Evolutionary conservation across 1,140 invertebrate species (phyloP).

Genomic region (Pygmarrhopalites habei): DNA sequence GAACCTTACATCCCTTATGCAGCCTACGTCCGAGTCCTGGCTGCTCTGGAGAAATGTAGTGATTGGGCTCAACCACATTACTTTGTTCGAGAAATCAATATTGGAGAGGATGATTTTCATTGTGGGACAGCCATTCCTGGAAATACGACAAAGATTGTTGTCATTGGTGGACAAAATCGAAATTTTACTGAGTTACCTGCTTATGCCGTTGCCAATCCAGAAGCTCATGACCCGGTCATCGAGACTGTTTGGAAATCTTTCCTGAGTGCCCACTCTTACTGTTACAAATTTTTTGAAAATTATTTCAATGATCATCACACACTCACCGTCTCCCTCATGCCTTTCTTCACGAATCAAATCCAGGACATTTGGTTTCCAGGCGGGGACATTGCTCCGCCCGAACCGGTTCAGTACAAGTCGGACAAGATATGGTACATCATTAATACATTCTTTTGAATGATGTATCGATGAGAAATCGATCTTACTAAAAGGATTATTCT

Average conservation of each 20-base stretch:
- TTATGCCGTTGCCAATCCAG: not conserved
- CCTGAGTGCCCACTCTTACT: constrained; percentile 26
- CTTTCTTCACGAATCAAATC: constrained; percentile 28
- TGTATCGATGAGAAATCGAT: too few relatives aligned
- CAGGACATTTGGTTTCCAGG: constrained; percentile 27
- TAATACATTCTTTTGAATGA: too few relatives aligned
- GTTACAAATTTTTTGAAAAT: constrained; percentile 23
- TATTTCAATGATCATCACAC: constrained; percentile 36
- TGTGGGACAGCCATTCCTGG: not conserved
- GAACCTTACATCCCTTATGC: constrained; percentile 29
- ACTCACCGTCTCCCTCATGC: constrained; percentile 23
- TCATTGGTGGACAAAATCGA: not conserved
- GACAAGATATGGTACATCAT: not conserved
- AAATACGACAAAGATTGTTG: not conserved
- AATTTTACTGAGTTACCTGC: constrained; percentile 4
- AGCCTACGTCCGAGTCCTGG: constrained; percentile 18
- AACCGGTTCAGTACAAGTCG: not conserved
- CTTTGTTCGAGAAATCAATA: not conserved
- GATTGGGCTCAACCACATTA: constrained; percentile 12
- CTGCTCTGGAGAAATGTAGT: constrained; percentile 20
- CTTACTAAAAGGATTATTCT: too few relatives aligned
- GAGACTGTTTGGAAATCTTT: constrained; percentile 34
- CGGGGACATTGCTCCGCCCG: too few relatives aligned
- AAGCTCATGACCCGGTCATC: constrained; percentile 22
- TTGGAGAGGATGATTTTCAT: not conserved